Conservation (phyloP, 2,888 invertebrate genomes). For the Sipha maydis region DNA sequence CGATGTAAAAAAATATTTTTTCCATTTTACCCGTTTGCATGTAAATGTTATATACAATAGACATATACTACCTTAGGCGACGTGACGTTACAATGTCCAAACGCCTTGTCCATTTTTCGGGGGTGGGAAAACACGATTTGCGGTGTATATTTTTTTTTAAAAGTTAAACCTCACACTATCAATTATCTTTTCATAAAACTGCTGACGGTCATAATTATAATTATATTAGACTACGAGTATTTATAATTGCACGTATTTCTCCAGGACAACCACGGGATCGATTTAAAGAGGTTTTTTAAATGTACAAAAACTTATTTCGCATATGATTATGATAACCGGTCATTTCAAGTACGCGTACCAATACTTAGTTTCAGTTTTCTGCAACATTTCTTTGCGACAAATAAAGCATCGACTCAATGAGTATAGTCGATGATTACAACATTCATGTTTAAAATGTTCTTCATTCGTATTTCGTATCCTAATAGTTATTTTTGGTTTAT, state of each 20-base stretch:
- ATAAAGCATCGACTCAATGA: neutral
- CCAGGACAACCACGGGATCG: neutral
- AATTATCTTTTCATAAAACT: neutral
- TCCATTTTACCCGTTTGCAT: neutral
- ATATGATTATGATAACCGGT: neutral
- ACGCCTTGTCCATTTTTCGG: neutral
- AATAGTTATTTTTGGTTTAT: too few relatives aligned
- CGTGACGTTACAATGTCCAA: neutral
- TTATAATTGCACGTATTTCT: neutral
- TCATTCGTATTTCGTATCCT: too few relatives aligned
- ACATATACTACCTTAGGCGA: neutral
- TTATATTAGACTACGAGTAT: neutral
- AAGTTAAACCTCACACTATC: neutral
- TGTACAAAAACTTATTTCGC: neutral
- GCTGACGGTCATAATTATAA: neutral
- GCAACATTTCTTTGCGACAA: neutral
- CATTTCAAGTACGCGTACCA: neutral
- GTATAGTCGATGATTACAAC: too few relatives aligned
- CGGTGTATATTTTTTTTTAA: neutral
- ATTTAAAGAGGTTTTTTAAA: neutral
- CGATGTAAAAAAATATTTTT: neutral
- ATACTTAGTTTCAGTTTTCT: neutral
- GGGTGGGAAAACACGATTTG: neutral
- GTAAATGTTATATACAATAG: neutral
- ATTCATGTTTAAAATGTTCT: too few relatives aligned